Evolutionary conservation across 2,888 invertebrate species (phyloP), one percentile per base, ranked within the genome.

Genomic region (Drepanosiphum platanoidis): DNA sequence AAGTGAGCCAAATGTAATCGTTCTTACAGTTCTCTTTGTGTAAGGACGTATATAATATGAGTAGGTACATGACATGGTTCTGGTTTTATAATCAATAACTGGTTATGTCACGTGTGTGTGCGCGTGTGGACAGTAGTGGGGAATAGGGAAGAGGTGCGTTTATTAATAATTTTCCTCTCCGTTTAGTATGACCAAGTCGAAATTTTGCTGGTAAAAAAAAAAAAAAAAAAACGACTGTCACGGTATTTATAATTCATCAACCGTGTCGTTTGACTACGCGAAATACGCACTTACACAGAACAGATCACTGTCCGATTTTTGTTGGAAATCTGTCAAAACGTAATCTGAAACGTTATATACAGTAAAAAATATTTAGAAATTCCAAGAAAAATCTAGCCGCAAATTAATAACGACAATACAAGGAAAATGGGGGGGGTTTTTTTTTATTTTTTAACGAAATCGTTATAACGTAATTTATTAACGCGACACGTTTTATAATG

Each of bases 81-180:
- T 82, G 82, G 83, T 75, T 52, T 70, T 68, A 77, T 84, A 84
- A 84, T 77, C 74, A 39, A 70, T 84, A 84, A 84, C 84, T 77
- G 75, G 75, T 84, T 84, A 84, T 84, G 84, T 84, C 84, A 77
- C 58, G 52, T 36, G 52, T 22, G 3, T 7, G 11, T 42, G 39
- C 27, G 22, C 3, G 1, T 42, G 4, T 42, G 32, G n/a, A 61
- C 18, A 36, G 27, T 8, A 22, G 71, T 61, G 30, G 36, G 74
- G 66, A n/a, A 52, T 66, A 36, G 68, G 83, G 42, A 22, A 77
- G 39, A 74, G 74, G 66, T 27, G 46, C 22, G 42, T 61, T 82
- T 75, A 39, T 46, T 58, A n/a, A 68, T 77, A 84, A 77, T 66
- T 84, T 84, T 84, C 84, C 70, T 68, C 77, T 84, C 84, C 68